Conservation (phyloP, 2,888 invertebrate species). For the Polydrusus tereticollis region DNA sequence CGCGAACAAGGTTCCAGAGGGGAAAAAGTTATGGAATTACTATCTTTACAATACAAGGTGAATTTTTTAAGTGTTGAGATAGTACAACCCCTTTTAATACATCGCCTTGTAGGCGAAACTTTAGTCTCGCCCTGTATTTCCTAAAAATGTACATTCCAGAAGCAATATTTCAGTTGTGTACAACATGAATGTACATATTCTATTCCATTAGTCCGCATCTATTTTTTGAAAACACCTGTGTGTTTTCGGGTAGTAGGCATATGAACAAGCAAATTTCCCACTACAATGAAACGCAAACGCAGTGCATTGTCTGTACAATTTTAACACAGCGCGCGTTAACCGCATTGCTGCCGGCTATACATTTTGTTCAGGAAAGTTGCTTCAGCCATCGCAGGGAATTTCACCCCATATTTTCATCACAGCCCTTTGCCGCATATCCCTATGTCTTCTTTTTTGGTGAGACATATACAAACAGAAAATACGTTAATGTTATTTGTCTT, state of each 20-base stretch:
- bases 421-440: constrained; percentile 46
- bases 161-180: neutral
- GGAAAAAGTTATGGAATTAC: too few relatives aligned
- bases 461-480: too few relatives aligned
- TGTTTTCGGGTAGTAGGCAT: constrained; percentile 35
- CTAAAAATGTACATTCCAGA: too few relatives aligned
- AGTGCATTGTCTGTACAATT: constrained; percentile 56
- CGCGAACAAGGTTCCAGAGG: too few relatives aligned
- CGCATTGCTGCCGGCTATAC: constrained; percentile 64
- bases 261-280: constrained; percentile 30
- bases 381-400: constrained; percentile 56
- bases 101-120: too few relatives aligned
- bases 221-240: constrained; percentile 41
- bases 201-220: neutral
- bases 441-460: constrained; percentile 29
- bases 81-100: too few relatives aligned
- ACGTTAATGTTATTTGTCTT: too few relatives aligned
- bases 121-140: too few relatives aligned
- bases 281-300: constrained; percentile 39
- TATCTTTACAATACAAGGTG: too few relatives aligned
- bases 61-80: too few relatives aligned
- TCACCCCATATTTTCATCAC: constrained; percentile 52
- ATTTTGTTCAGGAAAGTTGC: constrained; percentile 58
- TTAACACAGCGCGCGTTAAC: constrained; percentile 63
- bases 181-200: neutral